Base-by-base conservation (phyloP, 2,888 invertebrate genomes). In the Rhorus exstirpatorius region DNA sequence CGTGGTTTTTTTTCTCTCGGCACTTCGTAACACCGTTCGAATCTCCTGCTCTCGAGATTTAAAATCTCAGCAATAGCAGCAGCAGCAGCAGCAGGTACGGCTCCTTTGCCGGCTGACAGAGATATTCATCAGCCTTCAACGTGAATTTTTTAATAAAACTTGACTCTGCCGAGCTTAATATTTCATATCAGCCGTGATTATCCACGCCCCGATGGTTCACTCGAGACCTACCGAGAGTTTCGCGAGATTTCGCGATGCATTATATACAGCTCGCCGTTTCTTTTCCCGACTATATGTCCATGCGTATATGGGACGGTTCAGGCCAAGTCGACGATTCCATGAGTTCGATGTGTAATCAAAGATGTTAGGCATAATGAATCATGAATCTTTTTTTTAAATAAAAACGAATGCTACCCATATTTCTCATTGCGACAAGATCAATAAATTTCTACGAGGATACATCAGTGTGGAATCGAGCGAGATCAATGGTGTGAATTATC, bases 141-240 rank as follows among this genome's bases (percentile, higher is more conserved):
- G 87, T 83, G 85, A 88, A 90, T 90, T 92, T 84, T 91, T 91
- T 92, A 92, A 91, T 92, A 91, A 92, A 92, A 91, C 88, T 92
- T 89, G 84, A 84, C 83, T 84, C 85, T 77, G 74, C 71, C 68
- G 63, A 84, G 84, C 87, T 89, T 90, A 89, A 90, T 90, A 89
- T 89, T 89, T 89, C 88, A 89, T 86, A 86, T 86, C 86, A 84
- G 86, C 85, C 86, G 86, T 86, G 86, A 89, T 89, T 87, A 89
- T 87, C 86, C 86, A 87, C 88, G 88, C 87, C 85, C 86, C 87
- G 83, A 88, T 88, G 89, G 87, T 89, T 90, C 88, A 87, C 86
- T 86, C 78, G 72, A 79, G 82, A 53, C 44, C 68, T 60, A 41
- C 53, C 61, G n/a, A n/a, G 71, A 44, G 55, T 70, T 65, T 49